Evolutionary conservation across 2,113 vertebrate species (phyloP).

Genomic region (Catagonus wagneri): DNA sequence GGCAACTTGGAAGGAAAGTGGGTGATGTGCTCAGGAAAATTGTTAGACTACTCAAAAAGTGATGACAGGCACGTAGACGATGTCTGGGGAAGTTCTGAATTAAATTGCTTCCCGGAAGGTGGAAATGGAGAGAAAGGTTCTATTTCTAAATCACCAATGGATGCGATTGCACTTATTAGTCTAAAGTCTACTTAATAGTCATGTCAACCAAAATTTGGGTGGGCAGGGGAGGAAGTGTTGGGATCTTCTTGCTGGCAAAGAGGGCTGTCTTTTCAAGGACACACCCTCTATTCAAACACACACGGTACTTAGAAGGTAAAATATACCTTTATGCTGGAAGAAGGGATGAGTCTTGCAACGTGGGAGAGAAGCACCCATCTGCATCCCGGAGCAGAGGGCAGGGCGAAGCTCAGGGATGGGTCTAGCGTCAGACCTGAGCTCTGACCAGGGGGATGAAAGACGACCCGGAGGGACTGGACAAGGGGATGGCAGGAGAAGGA

Average conservation of each 20-base stretch:
- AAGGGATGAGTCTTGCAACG: neutral
- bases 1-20: neutral
- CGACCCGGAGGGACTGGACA: too few species aligned
- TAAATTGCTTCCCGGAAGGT: neutral
- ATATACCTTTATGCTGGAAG: neutral
- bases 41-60: neutral
- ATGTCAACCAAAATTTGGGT: neutral
- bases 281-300: neutral
- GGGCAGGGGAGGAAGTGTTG: neutral
- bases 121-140: neutral
- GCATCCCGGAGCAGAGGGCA: neutral
- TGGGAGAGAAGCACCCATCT: neutral
- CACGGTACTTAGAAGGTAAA: neutral
- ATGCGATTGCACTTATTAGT: neutral
- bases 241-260: neutral
- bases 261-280: neutral
- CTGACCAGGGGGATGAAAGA: neutral
- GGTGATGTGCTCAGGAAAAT: neutral
- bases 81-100: neutral
- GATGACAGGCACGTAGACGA: neutral
- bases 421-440: neutral
- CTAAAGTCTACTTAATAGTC: neutral
- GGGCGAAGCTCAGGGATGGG: neutral
- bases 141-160: neutral
- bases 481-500: accelerated